Percentiles rank a stretch among this genome's conserved stretches.
Conservation (phyloP, 2,797 vertebrate species). For the Enteromius paludinosus region DNA sequence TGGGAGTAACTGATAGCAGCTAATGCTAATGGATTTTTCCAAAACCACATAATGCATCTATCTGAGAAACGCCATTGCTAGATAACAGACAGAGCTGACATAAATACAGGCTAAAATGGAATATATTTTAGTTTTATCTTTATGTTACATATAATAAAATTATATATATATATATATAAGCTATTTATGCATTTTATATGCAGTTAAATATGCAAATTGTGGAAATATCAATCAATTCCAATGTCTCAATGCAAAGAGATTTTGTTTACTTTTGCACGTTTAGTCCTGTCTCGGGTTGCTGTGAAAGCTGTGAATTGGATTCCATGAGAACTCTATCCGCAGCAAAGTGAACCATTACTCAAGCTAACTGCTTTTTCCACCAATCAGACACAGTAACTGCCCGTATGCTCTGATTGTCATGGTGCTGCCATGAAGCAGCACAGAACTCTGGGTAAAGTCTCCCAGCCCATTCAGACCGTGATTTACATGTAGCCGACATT, state of each 20-base stretch:
- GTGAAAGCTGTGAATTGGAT: slow-evolving; percentile 15
- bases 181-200: no score
- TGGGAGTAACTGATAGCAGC: slow-evolving; percentile 39
- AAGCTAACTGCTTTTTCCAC: slow-evolving; percentile 19
- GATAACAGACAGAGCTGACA: neutral
- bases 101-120: neutral
- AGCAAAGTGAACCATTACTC: slow-evolving; percentile 12
- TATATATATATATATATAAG: no score
- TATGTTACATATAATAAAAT: no score
- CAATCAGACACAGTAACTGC: slow-evolving; percentile 35
- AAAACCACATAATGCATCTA: slow-evolving; percentile 42
- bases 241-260: neutral
- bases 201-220: neutral
- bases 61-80: neutral
- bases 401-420: slow-evolving; percentile 26
- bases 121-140: neutral
- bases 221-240: neutral
- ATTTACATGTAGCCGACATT: neutral
- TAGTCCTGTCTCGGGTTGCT: neutral
- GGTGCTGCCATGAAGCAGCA: slow-evolving; percentile 20
- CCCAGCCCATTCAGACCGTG: slow-evolving; percentile 21
- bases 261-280: neutral
- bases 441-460: slow-evolving; percentile 34
- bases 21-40: slow-evolving; percentile 26
- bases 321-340: slow-evolving; percentile 21